Conservation (phyloP, 2,113 vertebrate genomes). For the Picathartes gymnocephalus region DNA sequence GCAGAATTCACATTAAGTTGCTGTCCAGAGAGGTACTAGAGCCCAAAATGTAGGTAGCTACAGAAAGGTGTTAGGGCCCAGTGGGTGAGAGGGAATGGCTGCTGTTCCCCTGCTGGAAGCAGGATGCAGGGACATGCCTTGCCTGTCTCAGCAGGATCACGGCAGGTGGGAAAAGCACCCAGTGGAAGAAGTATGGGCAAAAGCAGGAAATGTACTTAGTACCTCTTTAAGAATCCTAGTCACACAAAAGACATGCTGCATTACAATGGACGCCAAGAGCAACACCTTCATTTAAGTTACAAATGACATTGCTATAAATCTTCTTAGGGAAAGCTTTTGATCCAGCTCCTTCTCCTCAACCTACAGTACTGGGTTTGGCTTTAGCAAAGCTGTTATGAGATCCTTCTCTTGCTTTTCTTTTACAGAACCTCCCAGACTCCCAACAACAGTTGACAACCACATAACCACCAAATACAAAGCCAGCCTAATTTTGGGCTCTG, state of each 20-base stretch:
- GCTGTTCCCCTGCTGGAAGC: neutral
- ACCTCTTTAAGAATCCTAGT: neutral
- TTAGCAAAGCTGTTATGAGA: neutral
- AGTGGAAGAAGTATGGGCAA: neutral
- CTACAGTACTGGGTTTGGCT: neutral
- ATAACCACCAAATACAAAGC: neutral
- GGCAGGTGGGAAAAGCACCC: neutral
- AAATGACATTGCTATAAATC: neutral
- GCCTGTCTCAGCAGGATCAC: fast-evolving
- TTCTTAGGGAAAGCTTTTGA: neutral
- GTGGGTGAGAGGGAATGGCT: neutral
- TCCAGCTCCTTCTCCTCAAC: neutral
- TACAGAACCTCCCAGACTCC: neutral
- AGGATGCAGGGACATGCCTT: neutral
- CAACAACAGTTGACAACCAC: neutral
- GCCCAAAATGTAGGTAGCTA: neutral
- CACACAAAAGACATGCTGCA: neutral
- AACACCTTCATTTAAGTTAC: neutral
- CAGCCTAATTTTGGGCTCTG: neutral
- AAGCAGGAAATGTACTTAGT: neutral
- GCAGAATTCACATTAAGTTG: neutral
- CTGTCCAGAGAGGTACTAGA: neutral
- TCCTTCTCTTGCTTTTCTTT: neutral
- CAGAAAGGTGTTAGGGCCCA: neutral
- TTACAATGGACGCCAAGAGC: neutral